These are phyloP conservation scores for Rotaria socialis DNA, from an alignment of 2,888 invertebrate species.

Conservation along the genomic window DNA sequence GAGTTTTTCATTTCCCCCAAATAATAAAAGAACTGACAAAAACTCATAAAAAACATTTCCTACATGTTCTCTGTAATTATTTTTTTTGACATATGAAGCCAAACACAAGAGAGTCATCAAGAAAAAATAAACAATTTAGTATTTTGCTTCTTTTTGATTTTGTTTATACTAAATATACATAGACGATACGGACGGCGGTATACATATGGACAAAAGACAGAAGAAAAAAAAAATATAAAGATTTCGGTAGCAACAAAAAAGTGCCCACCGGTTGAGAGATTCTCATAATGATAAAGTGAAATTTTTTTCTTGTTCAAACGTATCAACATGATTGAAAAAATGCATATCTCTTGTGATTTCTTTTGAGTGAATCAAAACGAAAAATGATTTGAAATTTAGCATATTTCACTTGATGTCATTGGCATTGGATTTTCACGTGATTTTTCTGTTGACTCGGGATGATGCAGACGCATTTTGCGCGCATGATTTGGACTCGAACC, in stretches of 20 bases:
- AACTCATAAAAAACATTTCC: not conserved
- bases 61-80: not conserved
- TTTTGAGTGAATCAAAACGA: too few relatives aligned
- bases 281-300: not conserved
- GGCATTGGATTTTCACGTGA: too few relatives aligned
- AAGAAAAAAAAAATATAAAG: not conserved
- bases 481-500: not conserved
- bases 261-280: not conserved
- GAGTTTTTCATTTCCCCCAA: too few relatives aligned
- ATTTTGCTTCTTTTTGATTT: too few relatives aligned
- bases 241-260: not conserved
- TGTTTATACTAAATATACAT: not conserved
- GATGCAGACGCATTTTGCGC: not conserved
- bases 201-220: not conserved
- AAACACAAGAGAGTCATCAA: not conserved
- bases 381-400: not conserved
- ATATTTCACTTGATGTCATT: not conserved
- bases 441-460: not conserved
- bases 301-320: not conserved
- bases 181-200: not conserved
- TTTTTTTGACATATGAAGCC: not conserved
- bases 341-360: not conserved
- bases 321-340: not conserved
- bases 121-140: not conserved
- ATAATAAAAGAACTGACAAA: not conserved